Conservation (phyloP, 2,888 invertebrate genomes). For the Ophion slaviceki region DNA sequence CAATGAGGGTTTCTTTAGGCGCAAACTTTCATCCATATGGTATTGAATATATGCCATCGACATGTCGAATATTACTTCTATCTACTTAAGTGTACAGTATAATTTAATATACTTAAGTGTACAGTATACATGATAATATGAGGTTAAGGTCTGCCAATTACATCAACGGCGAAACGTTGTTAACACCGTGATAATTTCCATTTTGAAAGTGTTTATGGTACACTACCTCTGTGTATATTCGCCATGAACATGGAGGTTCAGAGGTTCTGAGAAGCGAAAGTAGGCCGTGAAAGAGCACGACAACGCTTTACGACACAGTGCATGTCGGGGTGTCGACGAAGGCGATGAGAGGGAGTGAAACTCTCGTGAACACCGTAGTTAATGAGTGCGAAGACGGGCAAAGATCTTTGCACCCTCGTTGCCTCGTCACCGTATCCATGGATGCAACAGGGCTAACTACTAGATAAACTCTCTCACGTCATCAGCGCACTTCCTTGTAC, state of each 20-base stretch:
- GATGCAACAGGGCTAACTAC: slow-evolving; percentile 47
- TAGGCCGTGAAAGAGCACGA: slow-evolving; percentile 70
- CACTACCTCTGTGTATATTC: slow-evolving; percentile 31
- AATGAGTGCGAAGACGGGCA: slow-evolving; percentile 69
- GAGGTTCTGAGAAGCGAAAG: slow-evolving; percentile 63
- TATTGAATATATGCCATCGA: slow-evolving; percentile 30
- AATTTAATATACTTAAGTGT: slow-evolving; percentile 54
- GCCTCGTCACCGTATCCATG: slow-evolving; percentile 10
- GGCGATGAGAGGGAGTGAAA: slow-evolving; percentile 22
- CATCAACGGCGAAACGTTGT: slow-evolving; percentile 66
- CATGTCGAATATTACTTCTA: slow-evolving; percentile 61
- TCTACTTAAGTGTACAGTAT: neutral
- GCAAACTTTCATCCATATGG: slow-evolving; percentile 36
- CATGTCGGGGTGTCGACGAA: slow-evolving; percentile 40
- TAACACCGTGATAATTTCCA: slow-evolving; percentile 50
- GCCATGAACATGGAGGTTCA: slow-evolving; percentile 53
- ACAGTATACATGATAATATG: slow-evolving; percentile 20
- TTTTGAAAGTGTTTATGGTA: slow-evolving; percentile 29
- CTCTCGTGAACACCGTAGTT: slow-evolving; percentile 67
- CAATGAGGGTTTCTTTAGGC: neutral
- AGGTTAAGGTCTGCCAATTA: slow-evolving; percentile 66
- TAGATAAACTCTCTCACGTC: slow-evolving; percentile 21
- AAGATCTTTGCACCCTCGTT: slow-evolving; percentile 50
- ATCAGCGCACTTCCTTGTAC: slow-evolving; percentile 1
- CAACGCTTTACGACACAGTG: slow-evolving; percentile 69